Percentiles rank a stretch among this genome's conserved stretches.
These are phyloP conservation scores for Indicator indicator DNA, from an alignment of 2,113 vertebrate genomes.

Conservation along the genomic window DNA sequence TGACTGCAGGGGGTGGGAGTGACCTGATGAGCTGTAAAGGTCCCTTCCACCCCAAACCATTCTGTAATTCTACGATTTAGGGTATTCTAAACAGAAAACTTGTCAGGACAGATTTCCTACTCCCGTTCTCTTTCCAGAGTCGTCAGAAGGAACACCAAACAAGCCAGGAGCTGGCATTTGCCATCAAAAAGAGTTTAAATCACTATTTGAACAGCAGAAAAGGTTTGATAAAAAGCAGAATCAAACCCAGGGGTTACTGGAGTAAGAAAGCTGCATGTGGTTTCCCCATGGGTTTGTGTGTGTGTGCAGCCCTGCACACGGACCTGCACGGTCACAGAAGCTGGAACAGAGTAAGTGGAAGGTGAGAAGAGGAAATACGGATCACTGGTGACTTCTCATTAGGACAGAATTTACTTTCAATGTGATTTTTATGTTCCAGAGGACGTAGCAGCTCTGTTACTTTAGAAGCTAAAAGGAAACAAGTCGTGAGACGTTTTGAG, in stretches of 20 bases:
- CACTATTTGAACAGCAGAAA: not conserved
- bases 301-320: not conserved
- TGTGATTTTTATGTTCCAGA: not conserved
- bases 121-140: not conserved
- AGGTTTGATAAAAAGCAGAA: not conserved
- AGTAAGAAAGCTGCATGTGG: not conserved
- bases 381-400: not conserved
- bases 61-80: not conserved
- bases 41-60: not conserved
- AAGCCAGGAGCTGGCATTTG: not conserved
- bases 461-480: not conserved
- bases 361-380: not conserved
- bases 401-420: not conserved
- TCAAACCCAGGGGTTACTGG: not conserved
- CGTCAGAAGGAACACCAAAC: not conserved
- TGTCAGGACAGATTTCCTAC: not conserved
- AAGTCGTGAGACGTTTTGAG: not conserved
- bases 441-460: not conserved
- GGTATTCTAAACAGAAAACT: not conserved
- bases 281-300: not conserved
- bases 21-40: not conserved
- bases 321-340: accelerated
- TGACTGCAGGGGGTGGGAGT: not conserved
- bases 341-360: not conserved
- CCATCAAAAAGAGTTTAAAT: not conserved